phyloP scores from a whole-genome alignment of 2,113 vertebrate species.

The Pollachius pollachius region DNA sequence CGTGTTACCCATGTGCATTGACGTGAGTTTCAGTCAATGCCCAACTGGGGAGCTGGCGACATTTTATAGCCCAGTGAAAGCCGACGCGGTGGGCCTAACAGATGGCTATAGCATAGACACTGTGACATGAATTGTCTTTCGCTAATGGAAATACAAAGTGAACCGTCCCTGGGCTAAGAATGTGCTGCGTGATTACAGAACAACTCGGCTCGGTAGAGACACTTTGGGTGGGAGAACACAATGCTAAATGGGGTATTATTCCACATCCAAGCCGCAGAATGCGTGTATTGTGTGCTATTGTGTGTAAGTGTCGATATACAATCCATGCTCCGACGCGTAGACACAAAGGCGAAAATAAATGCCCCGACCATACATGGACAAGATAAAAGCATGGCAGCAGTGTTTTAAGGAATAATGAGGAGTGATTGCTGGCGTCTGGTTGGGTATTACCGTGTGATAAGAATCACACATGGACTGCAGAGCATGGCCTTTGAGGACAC shows the following conservation, averaged over 20 bases:
- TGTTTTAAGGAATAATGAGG: conserved; percentile 27
- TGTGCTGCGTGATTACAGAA: background rate
- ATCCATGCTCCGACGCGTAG: too few relatives aligned
- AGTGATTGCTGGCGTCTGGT: conserved; percentile 29
- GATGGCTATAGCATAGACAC: background rate
- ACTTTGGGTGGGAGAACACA: background rate
- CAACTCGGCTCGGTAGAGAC: background rate
- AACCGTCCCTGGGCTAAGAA: background rate
- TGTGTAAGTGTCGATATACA: background rate
- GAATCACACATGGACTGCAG: conserved; percentile 23
- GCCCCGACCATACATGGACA: too few relatives aligned
- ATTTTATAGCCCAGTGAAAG: background rate
- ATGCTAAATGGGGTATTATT: background rate
- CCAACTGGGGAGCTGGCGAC: background rate
- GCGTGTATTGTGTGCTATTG: too few relatives aligned
- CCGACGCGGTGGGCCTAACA: background rate
- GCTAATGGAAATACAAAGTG: background rate
- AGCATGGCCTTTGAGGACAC: conserved; percentile 24
- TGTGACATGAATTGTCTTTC: background rate
- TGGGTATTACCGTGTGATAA: conserved; percentile 36
- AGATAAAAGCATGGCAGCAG: too few relatives aligned
- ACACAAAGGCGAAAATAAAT: too few relatives aligned
- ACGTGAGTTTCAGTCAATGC: background rate
- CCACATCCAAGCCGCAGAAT: background rate
- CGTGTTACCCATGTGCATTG: background rate